Conservation (phyloP, 2,888 invertebrate species). For the Crepidodera aurea region DNA sequence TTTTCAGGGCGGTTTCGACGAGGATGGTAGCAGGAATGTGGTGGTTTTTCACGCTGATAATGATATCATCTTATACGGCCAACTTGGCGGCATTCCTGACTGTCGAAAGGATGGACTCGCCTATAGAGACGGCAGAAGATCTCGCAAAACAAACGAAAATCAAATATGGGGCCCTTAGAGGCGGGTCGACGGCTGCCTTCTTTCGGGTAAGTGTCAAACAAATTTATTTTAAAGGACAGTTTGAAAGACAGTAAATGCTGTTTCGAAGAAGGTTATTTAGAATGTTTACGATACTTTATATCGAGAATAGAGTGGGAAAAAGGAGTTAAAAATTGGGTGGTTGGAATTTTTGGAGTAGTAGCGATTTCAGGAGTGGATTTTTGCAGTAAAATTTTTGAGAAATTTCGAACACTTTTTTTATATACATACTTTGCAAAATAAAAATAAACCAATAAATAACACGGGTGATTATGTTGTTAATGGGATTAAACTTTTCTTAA, state of each 20-base stretch:
- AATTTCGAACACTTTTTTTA: too few species aligned
- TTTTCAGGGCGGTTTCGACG: conserved; percentile 81
- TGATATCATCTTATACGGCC: conserved; percentile 96
- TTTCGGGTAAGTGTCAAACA: conserved; percentile 77
- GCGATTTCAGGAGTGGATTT: too few species aligned
- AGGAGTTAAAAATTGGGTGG: too few species aligned
- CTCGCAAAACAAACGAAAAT: conserved; percentile 96
- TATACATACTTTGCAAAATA: too few species aligned
- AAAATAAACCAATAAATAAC: too few species aligned
- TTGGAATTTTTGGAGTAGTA: too few species aligned
- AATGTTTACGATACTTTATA: too few species aligned
- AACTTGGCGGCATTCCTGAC: conserved; percentile 95
- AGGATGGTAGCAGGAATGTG: conserved; percentile 91
- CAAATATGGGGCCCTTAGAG: conserved; percentile 92
- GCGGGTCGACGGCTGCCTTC: conserved; percentile 94
- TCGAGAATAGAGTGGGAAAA: too few species aligned
- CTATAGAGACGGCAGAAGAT: conserved; percentile 95
- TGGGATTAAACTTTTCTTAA: too few species aligned
- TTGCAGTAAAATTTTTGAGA: too few species aligned
- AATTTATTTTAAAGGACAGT: neutral
- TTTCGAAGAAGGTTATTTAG: neutral
- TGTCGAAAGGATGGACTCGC: conserved; percentile 91
- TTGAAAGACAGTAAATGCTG: neutral
- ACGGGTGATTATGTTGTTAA: too few species aligned
- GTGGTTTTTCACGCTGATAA: conserved; percentile 96